Evolutionary conservation across 2,113 vertebrate species (phyloP).

Genomic region (Ursus arctos): DNA sequence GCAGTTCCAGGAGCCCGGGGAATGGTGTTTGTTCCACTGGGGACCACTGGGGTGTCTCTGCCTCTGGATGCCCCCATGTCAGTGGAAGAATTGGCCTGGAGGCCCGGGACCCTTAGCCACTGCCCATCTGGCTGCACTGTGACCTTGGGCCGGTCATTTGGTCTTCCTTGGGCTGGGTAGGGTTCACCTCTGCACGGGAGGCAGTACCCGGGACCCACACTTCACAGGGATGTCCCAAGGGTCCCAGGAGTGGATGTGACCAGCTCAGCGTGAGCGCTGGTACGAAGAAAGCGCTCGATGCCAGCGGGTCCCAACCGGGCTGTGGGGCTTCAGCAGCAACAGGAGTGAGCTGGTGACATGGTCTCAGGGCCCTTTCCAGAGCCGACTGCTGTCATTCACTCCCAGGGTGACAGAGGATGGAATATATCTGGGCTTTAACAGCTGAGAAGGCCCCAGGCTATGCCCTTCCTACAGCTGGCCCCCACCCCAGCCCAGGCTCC

Average conservation of each 20-base stretch:
- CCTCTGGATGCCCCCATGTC: neutral
- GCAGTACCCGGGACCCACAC: neutral
- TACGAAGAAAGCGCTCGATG: neutral
- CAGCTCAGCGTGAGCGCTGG: neutral
- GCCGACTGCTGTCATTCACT: neutral
- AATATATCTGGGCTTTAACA: neutral
- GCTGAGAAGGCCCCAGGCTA: neutral
- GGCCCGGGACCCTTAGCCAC: neutral
- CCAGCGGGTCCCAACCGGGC: neutral
- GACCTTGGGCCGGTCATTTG: neutral
- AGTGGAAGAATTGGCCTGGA: neutral
- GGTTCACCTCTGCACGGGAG: neutral
- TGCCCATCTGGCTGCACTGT: neutral
- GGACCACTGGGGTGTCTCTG: neutral
- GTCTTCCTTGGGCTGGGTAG: neutral
- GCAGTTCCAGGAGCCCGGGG: neutral
- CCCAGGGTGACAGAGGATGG: neutral
- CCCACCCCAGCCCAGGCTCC: neutral
- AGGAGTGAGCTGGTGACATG: accelerated
- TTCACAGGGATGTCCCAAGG: neutral
- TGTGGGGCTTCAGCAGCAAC: neutral
- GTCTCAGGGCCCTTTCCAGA: neutral
- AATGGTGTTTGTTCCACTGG: neutral
- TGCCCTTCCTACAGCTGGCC: neutral
- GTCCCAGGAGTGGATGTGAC: neutral